Conservation (phyloP, 2,797 vertebrate species). For the Prunella strophiata region DNA sequence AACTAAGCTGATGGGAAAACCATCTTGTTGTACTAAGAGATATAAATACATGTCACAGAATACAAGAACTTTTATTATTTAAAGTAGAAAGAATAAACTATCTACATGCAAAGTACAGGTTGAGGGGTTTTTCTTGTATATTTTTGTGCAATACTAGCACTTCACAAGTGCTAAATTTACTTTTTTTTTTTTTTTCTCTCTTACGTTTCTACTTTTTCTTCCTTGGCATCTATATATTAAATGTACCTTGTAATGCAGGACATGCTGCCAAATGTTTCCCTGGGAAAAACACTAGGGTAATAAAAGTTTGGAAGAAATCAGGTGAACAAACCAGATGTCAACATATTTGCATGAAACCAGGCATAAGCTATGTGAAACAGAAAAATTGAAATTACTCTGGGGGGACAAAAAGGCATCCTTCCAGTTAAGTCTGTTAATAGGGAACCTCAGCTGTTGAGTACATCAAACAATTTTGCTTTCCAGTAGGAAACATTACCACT, state of each 20-base stretch:
- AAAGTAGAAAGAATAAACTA: background rate
- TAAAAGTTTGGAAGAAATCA: background rate
- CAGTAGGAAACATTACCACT: slow-evolving; percentile 40
- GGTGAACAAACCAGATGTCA: background rate
- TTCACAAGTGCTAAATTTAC: background rate
- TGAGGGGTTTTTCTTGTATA: background rate
- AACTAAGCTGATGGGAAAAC: background rate
- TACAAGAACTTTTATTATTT: background rate
- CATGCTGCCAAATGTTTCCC: background rate
- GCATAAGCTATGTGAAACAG: background rate
- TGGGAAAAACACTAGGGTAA: background rate
- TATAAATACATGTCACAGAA: background rate
- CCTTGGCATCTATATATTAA: background rate
- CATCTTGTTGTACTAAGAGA: background rate
- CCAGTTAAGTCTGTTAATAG: background rate
- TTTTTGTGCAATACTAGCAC: background rate
- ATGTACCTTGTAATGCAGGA: background rate
- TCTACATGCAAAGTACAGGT: background rate
- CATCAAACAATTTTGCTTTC: slow-evolving; percentile 41
- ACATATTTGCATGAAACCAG: background rate
- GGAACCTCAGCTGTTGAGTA: background rate
- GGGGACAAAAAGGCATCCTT: background rate
- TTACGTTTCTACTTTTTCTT: background rate
- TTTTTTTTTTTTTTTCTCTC: too few relatives aligned
- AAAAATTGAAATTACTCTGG: background rate